A percentile compares a stretch with the other conserved stretches of the same genome.
Conservation (phyloP, 1,140 invertebrate species). For the Oryctes rhinoceros region DNA sequence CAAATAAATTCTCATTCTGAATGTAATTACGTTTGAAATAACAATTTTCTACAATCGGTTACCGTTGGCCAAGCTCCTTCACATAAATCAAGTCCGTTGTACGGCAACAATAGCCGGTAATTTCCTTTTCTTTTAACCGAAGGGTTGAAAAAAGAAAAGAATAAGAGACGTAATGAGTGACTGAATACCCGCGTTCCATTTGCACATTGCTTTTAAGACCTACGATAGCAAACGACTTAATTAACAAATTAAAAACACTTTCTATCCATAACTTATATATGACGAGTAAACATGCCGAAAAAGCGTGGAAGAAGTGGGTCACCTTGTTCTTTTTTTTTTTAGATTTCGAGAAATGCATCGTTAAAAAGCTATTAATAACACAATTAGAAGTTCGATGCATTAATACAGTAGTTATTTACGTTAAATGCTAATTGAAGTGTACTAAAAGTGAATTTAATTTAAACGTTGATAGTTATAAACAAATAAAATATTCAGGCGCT, state of each 20-base stretch:
- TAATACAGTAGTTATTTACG: not conserved
- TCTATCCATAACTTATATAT: slow-evolving; percentile 24
- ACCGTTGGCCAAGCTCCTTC: not conserved
- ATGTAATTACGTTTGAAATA: too few species aligned
- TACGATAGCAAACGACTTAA: not conserved
- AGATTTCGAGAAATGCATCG: slow-evolving; percentile 24
- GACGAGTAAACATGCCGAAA: not conserved
- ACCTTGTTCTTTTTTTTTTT: slow-evolving; percentile 24
- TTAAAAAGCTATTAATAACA: slow-evolving; percentile 6
- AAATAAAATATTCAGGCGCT: too few species aligned
- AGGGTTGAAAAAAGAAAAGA: not conserved
- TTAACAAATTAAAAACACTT: slow-evolving; percentile 32
- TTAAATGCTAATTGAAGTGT: not conserved
- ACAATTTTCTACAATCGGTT: too few species aligned
- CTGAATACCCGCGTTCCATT: not conserved
- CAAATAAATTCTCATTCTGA: too few species aligned
- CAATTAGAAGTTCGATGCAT: not conserved
- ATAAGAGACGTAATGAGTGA: not conserved
- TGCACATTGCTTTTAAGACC: not conserved
- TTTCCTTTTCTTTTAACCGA: not conserved
- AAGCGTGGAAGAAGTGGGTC: slow-evolving; percentile 10
- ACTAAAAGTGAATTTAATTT: too few species aligned
- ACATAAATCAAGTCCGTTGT: not conserved
- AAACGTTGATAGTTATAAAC: too few species aligned
- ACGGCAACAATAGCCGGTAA: too few species aligned